These are phyloP conservation scores for Limnothrissa miodon DNA, from an alignment of 2,113 vertebrate genomes.

Conservation along the genomic window DNA sequence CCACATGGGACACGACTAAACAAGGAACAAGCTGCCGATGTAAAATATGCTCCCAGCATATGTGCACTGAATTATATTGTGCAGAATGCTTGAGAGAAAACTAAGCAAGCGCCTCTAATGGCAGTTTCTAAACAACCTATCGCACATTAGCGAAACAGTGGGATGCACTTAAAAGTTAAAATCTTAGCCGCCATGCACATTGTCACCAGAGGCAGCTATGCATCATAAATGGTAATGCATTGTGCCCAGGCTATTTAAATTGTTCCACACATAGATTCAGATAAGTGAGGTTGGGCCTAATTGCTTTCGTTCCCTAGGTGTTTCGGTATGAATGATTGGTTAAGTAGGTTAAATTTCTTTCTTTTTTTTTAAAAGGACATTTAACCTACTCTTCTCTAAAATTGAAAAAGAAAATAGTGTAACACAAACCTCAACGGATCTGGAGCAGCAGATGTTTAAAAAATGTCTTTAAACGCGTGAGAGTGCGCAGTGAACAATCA, in stretches of 20 bases:
- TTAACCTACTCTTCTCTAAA: neutral
- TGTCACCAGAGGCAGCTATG: slow-evolving; percentile 13
- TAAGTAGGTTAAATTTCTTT: slow-evolving; percentile 14
- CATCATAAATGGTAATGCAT: slow-evolving; percentile 13
- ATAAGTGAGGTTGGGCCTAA: neutral
- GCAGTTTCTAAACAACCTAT: neutral
- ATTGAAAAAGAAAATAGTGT: neutral
- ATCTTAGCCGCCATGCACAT: slow-evolving; percentile 11
- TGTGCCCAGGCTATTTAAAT: slow-evolving; percentile 8
- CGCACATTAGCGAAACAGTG: neutral
- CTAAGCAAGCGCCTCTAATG: neutral
- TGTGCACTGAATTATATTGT: neutral
- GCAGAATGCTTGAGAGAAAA: neutral
- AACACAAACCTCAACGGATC: neutral
- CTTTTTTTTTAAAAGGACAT: neutral
- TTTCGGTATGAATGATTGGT: neutral
- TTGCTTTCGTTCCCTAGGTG: slow-evolving; percentile 10
- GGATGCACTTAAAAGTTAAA: neutral
- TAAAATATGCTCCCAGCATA: neutral
- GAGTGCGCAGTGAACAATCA: slow-evolving; percentile 12
- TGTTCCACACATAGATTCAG: slow-evolving; percentile 12
- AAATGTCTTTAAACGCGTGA: slow-evolving; percentile 12
- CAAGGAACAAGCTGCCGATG: neutral
- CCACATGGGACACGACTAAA: neutral
- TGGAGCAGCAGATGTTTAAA: slow-evolving; percentile 11